Percentiles rank a stretch among this genome's conserved stretches.
phyloP scores from a whole-genome alignment of 2,113 vertebrate genomes.

The Gopherus flavomarginatus region DNA sequence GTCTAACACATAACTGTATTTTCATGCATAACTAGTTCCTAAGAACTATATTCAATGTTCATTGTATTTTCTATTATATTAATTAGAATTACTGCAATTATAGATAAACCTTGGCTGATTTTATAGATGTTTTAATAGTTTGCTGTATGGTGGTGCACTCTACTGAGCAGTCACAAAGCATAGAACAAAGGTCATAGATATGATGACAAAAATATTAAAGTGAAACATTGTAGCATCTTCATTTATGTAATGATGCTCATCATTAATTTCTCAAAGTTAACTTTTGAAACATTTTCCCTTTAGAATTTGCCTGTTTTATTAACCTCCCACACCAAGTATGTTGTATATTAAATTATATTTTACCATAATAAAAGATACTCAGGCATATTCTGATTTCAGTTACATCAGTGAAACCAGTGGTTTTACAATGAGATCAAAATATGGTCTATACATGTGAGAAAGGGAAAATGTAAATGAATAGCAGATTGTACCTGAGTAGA shows the following conservation, averaged over 20 bases:
- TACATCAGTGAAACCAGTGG: neutral
- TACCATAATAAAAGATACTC: fast-evolving
- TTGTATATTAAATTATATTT: neutral
- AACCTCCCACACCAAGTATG: neutral
- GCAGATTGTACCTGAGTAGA: neutral
- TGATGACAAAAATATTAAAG: neutral
- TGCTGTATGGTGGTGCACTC: conserved; percentile 4
- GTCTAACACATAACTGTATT: neutral
- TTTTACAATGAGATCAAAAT: neutral
- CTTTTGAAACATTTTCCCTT: neutral
- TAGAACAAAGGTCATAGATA: neutral
- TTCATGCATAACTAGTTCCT: neutral
- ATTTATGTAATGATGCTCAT: neutral
- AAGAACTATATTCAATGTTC: neutral
- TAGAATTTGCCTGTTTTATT: neutral
- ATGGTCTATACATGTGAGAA: neutral
- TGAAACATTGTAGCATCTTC: neutral
- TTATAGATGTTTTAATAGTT: conserved; percentile 30
- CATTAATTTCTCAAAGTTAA: conserved; percentile 16
- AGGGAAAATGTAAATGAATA: neutral
- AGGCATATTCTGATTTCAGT: neutral
- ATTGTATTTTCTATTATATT: conserved; percentile 26
- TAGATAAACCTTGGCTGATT: conserved; percentile 17
- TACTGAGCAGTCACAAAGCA: neutral
- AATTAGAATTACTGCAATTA: conserved; percentile 22